Evolutionary conservation across 2,888 invertebrate genomes (phyloP).

Genomic region (Drosophila glabriapex): DNA sequence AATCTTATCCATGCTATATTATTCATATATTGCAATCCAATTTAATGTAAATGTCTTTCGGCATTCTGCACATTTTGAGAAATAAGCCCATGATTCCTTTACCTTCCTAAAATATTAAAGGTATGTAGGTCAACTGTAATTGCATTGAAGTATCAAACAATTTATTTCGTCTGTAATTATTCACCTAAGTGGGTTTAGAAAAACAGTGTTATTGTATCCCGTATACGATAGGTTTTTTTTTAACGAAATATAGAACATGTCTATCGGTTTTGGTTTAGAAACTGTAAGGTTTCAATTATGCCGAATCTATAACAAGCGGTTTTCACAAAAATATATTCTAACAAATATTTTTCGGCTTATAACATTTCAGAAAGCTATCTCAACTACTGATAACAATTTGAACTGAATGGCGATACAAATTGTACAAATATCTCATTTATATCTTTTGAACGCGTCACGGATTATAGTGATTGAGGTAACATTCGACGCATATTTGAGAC

Average conservation of each 20-base stretch:
- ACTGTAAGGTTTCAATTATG: not conserved
- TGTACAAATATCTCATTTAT: not conserved
- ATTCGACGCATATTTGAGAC: not conserved
- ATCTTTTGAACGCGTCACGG: slow-evolving; percentile 1
- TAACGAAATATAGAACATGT: not conserved
- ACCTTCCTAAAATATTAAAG: not conserved
- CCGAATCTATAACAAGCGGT: too few species aligned
- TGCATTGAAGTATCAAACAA: too few species aligned
- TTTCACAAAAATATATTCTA: too few species aligned
- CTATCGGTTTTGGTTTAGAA: not conserved
- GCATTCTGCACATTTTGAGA: not conserved
- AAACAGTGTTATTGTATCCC: not conserved
- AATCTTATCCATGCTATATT: not conserved
- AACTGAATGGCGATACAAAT: not conserved
- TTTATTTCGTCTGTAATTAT: not conserved
- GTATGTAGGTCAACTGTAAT: too few species aligned
- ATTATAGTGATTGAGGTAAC: not conserved
- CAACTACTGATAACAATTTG: not conserved
- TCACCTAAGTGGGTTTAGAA: not conserved
- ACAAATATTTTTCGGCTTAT: too few species aligned
- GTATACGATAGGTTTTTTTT: not conserved
- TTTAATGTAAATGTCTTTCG: not conserved
- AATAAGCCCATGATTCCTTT: not conserved
- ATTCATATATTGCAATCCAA: not conserved
- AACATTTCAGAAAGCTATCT: not conserved